A percentile compares a stretch with the other conserved stretches of the same genome.
These are phyloP conservation scores for Metacarcinus magister DNA, from an alignment of 2,888 invertebrate species.

Conservation along the genomic window DNA sequence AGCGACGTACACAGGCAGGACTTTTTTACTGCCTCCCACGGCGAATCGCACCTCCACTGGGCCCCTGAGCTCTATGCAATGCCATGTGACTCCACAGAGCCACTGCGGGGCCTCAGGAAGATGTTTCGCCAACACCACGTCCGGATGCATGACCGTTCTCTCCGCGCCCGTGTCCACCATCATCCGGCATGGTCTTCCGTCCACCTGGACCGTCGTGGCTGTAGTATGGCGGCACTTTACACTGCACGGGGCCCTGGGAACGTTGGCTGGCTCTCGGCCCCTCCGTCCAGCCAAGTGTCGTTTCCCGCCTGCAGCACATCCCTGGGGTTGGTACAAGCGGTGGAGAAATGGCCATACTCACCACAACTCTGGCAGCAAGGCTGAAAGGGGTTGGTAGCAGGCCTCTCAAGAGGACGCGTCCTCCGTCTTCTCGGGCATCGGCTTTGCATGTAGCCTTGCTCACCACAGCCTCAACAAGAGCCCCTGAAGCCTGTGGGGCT, in stretches of 20 bases:
- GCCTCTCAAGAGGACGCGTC: not conserved
- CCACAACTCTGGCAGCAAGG: conserved; percentile 17
- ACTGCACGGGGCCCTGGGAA: not conserved
- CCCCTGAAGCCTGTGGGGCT: too few relatives aligned
- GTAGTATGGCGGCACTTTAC: not conserved
- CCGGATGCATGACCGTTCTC: not conserved
- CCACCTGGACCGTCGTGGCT: not conserved
- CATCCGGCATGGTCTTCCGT: not conserved
- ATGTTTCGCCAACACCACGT: not conserved
- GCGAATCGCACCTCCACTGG: too few relatives aligned
- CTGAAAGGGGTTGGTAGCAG: not conserved
- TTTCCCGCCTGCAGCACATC: too few relatives aligned
- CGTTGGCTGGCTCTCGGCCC: not conserved
- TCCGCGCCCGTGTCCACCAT: too few relatives aligned
- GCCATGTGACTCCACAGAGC: too few relatives aligned
- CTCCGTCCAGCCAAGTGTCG: too few relatives aligned
- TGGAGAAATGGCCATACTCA: too few relatives aligned
- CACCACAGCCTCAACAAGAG: too few relatives aligned
- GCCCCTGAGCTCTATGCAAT: too few relatives aligned
- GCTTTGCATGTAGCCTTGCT: not conserved
- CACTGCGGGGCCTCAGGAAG: too few relatives aligned
- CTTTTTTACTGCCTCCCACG: not conserved
- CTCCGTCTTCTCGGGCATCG: not conserved
- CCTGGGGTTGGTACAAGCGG: too few relatives aligned
- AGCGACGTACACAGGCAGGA: not conserved